A percentile compares a stretch with the other conserved stretches of the same genome.
Conservation (phyloP, 2,797 vertebrate genomes). For the Diplodus sargus region DNA sequence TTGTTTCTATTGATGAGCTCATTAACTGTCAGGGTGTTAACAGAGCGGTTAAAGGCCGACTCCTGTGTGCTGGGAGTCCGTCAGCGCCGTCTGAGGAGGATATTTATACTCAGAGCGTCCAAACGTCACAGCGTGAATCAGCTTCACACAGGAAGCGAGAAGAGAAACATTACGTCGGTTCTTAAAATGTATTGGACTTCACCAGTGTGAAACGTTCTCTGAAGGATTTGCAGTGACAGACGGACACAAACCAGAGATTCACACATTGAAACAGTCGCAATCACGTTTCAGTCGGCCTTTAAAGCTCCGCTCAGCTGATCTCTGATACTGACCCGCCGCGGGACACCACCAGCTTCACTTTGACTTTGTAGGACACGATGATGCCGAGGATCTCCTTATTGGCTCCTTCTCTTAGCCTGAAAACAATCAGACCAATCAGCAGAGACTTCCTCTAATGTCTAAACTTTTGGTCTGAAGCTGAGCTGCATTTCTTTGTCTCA, state of each 20-base stretch:
- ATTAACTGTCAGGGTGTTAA: not conserved
- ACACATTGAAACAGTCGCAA: too few relatives aligned
- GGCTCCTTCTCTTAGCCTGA: conserved; percentile 92
- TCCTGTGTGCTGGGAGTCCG: too few relatives aligned
- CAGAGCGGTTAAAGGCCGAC: not conserved
- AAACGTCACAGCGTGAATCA: not conserved
- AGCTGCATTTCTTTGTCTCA: too few relatives aligned
- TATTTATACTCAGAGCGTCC: not conserved
- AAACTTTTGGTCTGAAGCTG: too few relatives aligned
- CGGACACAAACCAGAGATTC: too few relatives aligned
- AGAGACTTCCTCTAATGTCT: not conserved
- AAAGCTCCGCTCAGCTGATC: not conserved
- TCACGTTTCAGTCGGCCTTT: not conserved
- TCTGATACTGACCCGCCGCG: conserved; percentile 90
- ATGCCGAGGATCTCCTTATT: conserved; percentile 96
- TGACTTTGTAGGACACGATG: conserved; percentile 97
- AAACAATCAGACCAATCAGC: not conserved
- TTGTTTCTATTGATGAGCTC: not conserved
- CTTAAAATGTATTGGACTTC: too few relatives aligned
- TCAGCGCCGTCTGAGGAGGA: not conserved
- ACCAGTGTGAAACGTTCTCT: too few relatives aligned
- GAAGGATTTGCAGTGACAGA: too few relatives aligned
- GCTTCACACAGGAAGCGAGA: not conserved
- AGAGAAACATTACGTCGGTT: too few relatives aligned
- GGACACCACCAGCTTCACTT: conserved; percentile 97